Conservation (phyloP, 2,113 vertebrate genomes). For the Eulemur rufifrons region DNA sequence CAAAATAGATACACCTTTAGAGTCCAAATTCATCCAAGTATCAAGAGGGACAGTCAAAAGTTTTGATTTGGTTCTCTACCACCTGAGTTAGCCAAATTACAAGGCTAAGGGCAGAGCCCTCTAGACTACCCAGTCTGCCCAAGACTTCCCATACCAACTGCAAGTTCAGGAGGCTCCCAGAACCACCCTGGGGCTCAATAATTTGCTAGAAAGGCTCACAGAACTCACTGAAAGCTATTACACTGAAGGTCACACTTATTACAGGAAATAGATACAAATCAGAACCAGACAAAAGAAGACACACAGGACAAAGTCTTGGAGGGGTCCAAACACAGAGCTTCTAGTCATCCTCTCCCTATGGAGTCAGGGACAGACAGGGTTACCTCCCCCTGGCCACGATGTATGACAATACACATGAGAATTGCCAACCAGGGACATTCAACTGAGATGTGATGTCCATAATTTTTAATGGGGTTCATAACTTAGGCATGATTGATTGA, state of each 20-base stretch:
- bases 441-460: neutral
- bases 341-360: neutral
- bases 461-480: neutral
- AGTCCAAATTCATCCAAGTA: neutral
- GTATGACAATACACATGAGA: accelerated
- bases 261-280: neutral
- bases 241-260: neutral
- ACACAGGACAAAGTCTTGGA: neutral
- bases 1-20: neutral
- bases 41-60: neutral
- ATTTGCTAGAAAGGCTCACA: neutral
- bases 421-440: neutral
- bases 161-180: neutral
- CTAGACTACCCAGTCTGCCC: neutral
- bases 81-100: neutral
- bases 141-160: neutral
- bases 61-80: neutral
- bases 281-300: neutral
- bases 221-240: neutral
- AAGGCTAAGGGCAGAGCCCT: neutral
- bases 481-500: neutral
- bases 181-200: neutral
- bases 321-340: neutral
- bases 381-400: neutral
- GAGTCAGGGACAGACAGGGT: neutral